Base-by-base conservation (phyloP, 2,113 vertebrate genomes). In the Macquaria australasica region DNA sequence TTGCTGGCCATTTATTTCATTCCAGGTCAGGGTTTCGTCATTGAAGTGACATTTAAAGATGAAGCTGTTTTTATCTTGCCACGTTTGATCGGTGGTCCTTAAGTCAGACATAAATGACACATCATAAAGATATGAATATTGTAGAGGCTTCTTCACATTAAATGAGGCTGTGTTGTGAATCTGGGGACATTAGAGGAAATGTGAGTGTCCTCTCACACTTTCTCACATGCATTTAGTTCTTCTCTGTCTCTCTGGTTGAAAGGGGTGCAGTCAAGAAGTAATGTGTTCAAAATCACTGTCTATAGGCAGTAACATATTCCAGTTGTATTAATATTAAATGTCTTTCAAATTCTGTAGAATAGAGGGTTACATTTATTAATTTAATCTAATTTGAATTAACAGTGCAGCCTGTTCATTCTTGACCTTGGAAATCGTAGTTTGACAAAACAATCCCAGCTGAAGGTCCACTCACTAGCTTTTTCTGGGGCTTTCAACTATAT, bases 1-100 rank as follows among this genome's bases (percentile, higher is more conserved):
- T 76, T 8, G 3, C 70, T 77, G 69, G 63, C 59, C 37, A 66
- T 62, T 90, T 62, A 83, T 86, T 90, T 76, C 28, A 88, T 85
- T 89, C 58, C 83, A 82, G 83, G 86, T 88, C 75, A 64, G 63
- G 14, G 76, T 87, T 90, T 88, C 34, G 59, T 89, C 67, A 88
- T 73, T 83, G 50, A 82, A 79, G 58, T 85, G 86, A 77, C 79
- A 86, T 82, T 79, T 75, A 56, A 83, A 82, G 67, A 85, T 68
- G 83, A 83, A 72, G 39, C 80, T 66, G 68, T 85, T 81, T 88
- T 88, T 58, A 87, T 88, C 84, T 70, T 34, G 73, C 63, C 50
- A 25, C n/a, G 0, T 91, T 91, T 90, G 84, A 84, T 80, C n/a
- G 10, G 50, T 50, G 70, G 9, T 82, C 67, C 71, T 81, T 60